Percentiles rank a stretch among this genome's conserved stretches.
These are phyloP conservation scores for Lepisosteus osseus DNA, from an alignment of 2,113 vertebrate genomes.

Conservation along the genomic window DNA sequence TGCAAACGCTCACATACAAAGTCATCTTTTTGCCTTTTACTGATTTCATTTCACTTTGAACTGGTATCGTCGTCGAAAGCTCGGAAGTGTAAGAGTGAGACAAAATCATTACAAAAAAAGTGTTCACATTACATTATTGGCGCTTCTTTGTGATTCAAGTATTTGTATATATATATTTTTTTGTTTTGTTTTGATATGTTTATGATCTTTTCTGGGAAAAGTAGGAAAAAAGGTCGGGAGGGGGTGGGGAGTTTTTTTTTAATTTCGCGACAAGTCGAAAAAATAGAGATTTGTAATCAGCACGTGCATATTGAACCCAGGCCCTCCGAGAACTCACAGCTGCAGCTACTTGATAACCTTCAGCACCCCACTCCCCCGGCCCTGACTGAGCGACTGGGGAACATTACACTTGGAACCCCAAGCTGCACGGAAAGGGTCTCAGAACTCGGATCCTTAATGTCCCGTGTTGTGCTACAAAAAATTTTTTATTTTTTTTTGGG, in stretches of 20 bases:
- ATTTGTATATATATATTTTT: conserved; percentile 74
- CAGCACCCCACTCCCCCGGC: conserved; percentile 40
- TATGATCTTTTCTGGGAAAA: conserved; percentile 68
- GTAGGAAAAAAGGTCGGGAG: conserved; percentile 62
- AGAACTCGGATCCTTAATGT: conserved; percentile 48
- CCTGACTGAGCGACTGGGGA: conserved; percentile 53
- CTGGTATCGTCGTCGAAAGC: conserved; percentile 55
- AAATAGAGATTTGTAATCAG: conserved; percentile 44
- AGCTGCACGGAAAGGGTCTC: conserved; percentile 44
- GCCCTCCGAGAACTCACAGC: conserved; percentile 50
- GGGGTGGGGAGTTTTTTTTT: conserved; percentile 15
- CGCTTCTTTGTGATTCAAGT: conserved; percentile 91
- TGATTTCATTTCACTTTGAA: conserved; percentile 53
- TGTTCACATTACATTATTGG: conserved; percentile 95
- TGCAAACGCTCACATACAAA: conserved; percentile 42
- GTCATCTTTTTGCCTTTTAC: conserved; percentile 44
- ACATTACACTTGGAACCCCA: conserved; percentile 61
- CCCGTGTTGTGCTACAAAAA: conserved; percentile 47
- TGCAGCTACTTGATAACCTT: conserved; percentile 36
- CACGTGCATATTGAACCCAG: conserved; percentile 70
- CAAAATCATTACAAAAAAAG: conserved; percentile 70
- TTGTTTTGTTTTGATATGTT: conserved; percentile 73
- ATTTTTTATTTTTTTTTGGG: conserved; percentile 18
- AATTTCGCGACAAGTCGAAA: too few species aligned
- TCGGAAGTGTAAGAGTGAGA: conserved; percentile 70